Evolutionary conservation across 2,113 vertebrate genomes (phyloP), one percentile per base, ranked within the genome.

Genomic region (Pluvialis apricaria): DNA sequence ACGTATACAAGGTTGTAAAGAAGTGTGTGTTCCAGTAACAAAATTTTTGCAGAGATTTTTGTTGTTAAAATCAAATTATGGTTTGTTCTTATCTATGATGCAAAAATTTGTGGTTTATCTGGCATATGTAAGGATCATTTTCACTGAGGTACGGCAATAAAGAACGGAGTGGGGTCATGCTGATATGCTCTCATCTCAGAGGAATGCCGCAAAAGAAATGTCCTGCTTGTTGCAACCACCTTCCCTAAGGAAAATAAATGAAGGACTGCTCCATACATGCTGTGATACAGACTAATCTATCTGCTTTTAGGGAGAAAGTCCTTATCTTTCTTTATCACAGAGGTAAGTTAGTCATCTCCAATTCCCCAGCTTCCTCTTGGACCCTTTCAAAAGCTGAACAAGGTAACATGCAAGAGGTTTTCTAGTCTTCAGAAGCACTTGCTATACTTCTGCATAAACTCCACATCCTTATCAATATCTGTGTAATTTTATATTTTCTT

Each of bases 1-100:
- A 87, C 0, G 0, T 28, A 24, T 10, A 20, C 13, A n/a, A 19
- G 1, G 2, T 52, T 81, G 28, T 42, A 65, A 90, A 79, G 25
- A 68, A 18, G 15, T 24, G 5, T 25, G 22, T 3, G 3, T 66
- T 36, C 58, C 52, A 81, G 75, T 38, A 51, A 55, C 36, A 47
- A 47, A 26, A 70, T 70, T 58, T 38, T 51, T 51, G 15, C 29
- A 82, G 52, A 76, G 11, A 52, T 15, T 82, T 82, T 88, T 82
- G 12, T 19, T 71, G 31, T 42, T n/a, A 62, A 79, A 75, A 62
- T 64, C 42, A 38, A 14, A n/a, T 76, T 72, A 26, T 38, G 21
- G 32, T 17, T 95, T 85, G 3, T 71, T 82, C 47, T 51, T 76
- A 32, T 34, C 66, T 76, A 9, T 51, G 32, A 64, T 82, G 13